phyloP scores from a whole-genome alignment of 1,140 invertebrate genomes.

The Phymorhynchus buccinoides region DNA sequence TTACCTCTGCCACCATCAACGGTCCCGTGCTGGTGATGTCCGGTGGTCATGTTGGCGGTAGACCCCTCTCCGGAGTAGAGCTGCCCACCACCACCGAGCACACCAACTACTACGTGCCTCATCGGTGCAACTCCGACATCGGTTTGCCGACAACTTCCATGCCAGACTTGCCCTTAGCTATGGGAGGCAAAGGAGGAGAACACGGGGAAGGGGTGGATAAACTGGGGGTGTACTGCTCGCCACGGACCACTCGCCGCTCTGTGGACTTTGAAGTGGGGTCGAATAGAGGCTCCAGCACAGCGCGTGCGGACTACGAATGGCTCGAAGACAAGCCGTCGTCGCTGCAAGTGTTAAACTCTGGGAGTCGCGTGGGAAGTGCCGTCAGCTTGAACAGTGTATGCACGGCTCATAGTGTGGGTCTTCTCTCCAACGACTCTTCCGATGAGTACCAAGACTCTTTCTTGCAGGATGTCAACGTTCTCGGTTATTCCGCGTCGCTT shows the following conservation, averaged over 20 bases:
- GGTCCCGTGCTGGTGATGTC: constrained; percentile 49
- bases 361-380: constrained; percentile 77
- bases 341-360: constrained; percentile 49
- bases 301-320: constrained; percentile 43
- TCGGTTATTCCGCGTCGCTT: neutral
- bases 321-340: constrained; percentile 48
- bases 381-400: constrained; percentile 65
- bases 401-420: constrained; percentile 79
- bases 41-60: constrained; percentile 27
- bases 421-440: constrained; percentile 82
- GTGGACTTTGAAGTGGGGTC: constrained; percentile 69
- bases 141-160: constrained; percentile 46
- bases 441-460: constrained; percentile 81
- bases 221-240: constrained; percentile 53
- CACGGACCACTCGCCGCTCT: constrained; percentile 56
- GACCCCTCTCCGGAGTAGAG: neutral
- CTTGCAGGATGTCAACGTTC: constrained; percentile 38
- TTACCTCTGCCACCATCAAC: neutral
- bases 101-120: constrained; percentile 56
- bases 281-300: constrained; percentile 41
- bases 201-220: constrained; percentile 27
- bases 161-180: constrained; percentile 45
- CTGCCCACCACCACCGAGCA: constrained; percentile 54
- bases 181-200: neutral
- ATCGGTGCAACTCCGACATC: constrained; percentile 60